Conservation (phyloP, 2,113 vertebrate genomes). For the Neodon shergylaensis region DNA sequence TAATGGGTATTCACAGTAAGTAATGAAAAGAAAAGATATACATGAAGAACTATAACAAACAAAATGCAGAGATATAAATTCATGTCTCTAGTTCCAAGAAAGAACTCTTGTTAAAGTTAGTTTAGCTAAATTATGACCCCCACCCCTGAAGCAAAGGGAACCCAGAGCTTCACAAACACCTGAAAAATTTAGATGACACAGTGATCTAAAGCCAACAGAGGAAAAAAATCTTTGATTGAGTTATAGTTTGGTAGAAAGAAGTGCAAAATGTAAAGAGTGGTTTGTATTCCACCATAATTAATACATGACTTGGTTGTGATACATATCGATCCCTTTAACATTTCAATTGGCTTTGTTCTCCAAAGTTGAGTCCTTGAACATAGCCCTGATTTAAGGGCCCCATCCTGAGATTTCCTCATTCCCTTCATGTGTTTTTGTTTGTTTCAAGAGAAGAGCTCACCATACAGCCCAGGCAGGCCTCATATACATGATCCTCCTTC, state of each 20-base stretch:
- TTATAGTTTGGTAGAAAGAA: too few species aligned
- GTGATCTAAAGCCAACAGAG: background rate
- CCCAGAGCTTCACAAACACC: background rate
- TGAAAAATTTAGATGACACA: background rate
- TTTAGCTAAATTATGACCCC: too few species aligned
- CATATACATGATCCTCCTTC: background rate
- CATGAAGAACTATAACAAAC: background rate
- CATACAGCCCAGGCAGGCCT: background rate
- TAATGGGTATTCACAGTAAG: background rate
- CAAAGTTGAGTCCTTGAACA: background rate
- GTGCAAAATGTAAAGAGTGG: background rate
- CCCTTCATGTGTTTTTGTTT: background rate
- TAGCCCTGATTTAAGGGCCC: background rate
- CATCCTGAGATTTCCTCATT: background rate
- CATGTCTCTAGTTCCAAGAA: background rate
- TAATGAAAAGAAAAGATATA: background rate
- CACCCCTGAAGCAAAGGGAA: background rate
- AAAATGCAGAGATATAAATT: background rate
- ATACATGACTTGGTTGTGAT: background rate
- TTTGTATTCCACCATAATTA: background rate
- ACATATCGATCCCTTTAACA: background rate
- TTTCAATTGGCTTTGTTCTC: background rate
- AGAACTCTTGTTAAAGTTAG: background rate
- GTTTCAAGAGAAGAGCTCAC: background rate
- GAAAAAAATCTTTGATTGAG: background rate